phyloP scores from a whole-genome alignment of 2,797 vertebrate species.

The Xiphophorus birchmanni region DNA sequence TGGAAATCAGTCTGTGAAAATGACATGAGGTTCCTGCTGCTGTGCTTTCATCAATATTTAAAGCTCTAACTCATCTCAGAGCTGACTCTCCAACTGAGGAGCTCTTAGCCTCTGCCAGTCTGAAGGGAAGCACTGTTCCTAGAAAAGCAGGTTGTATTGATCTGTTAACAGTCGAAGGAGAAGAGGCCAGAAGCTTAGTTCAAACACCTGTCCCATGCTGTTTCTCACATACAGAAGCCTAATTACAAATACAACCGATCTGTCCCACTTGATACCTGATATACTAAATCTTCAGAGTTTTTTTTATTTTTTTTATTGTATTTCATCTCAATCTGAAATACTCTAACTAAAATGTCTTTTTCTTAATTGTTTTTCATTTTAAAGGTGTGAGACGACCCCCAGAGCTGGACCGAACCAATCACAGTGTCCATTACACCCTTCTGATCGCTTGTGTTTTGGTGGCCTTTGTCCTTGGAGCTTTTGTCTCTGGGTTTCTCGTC shows the following conservation, averaged over 20 bases:
- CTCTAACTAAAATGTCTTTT: constrained; percentile 32
- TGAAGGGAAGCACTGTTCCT: constrained; percentile 33
- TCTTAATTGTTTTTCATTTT: constrained; percentile 41
- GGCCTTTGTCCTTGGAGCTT: constrained; percentile 89
- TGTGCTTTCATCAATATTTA: constrained; percentile 70
- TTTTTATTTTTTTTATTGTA: neutral
- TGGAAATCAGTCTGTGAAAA: constrained; percentile 66
- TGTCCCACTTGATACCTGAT: constrained; percentile 65
- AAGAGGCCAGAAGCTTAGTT: constrained; percentile 56
- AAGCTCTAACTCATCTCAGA: constrained; percentile 60
- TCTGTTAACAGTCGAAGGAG: constrained; percentile 60
- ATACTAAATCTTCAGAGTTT: constrained; percentile 45
- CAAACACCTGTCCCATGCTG: constrained; percentile 61
- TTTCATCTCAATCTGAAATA: constrained; percentile 19
- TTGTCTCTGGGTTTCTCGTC: constrained; percentile 90
- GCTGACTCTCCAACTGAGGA: constrained; percentile 60
- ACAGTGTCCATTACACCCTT: constrained; percentile 89
- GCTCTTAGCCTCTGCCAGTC: constrained; percentile 51
- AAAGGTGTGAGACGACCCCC: constrained; percentile 84
- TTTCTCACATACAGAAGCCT: constrained; percentile 46
- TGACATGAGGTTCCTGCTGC: constrained; percentile 60
- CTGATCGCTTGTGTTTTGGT: constrained; percentile 90
- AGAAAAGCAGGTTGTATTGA: constrained; percentile 60
- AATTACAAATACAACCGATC: constrained; percentile 65
- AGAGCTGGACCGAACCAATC: constrained; percentile 81